Evolutionary conservation across 2,113 vertebrate genomes (phyloP), one percentile per base, ranked within the genome.

Genomic region (Cygnus buccinator): DNA sequence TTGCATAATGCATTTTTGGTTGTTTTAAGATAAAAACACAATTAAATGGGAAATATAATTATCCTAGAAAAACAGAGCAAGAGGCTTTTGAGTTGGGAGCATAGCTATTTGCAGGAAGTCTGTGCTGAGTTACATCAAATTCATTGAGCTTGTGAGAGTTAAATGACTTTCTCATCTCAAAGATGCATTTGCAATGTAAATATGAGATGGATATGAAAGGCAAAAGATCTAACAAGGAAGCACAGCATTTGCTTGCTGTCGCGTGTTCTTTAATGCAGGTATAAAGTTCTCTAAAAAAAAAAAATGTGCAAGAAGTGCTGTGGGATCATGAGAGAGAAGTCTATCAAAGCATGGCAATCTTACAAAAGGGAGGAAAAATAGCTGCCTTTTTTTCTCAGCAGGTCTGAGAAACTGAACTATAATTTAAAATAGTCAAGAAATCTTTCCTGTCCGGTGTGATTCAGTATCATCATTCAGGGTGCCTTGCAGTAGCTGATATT

Each of bases 21-120:
- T 92, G 87, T 93, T 96, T 96, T 93, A 94, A 96, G 96, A 97
- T 96, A 96, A 97, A 96, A 75, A 2, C 79, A 78, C 77, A 93
- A 90, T 73, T 91, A 90, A 92, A 65, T 33, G 39, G 48, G 70
- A 82, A 91, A 80, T 85, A 29, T 4, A 84, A 72, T 79, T 91
- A 89, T 93, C 65, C 55, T 55, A 85, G 90, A 22, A 65, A 92
- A 92, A 67, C 73, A 81, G 84, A 94, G 57, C 62, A 81, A 89
- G 82, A 70, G 11, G n/a, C 81, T 80, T 95, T 89, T 68, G 62
- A 89, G 54, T 46, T 54, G 54, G 29, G 28, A 94, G 52, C 4
- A 1, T 3, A 83, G 84, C 58, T 89, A 6, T 89, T 85, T 84
- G 62, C 63, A 72, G 70, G 63, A 86, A 89, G 35, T 44, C 58